phyloP scores from a whole-genome alignment of 2,797 vertebrate genomes.

The Ptychadena robeensis region DNA sequence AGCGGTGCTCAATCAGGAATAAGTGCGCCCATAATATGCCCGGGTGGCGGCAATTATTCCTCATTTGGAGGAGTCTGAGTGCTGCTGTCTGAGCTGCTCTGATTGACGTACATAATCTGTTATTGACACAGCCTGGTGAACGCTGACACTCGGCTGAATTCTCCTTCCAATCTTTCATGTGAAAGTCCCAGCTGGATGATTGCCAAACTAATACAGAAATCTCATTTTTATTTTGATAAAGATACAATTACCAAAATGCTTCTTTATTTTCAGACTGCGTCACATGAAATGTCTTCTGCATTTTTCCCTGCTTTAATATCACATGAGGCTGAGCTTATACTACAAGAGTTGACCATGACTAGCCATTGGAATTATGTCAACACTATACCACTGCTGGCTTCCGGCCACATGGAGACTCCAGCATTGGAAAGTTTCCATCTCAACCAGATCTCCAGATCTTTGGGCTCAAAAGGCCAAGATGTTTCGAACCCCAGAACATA shows the following conservation, averaged over 20 bases:
- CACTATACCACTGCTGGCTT: too few species aligned
- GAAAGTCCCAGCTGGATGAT: background rate
- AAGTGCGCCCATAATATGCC: background rate
- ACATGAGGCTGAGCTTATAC: too few species aligned
- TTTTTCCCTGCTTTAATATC: too few species aligned
- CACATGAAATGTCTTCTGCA: background rate
- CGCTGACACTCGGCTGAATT: background rate
- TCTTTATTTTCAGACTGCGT: background rate
- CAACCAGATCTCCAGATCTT: too few species aligned
- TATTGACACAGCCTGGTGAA: background rate
- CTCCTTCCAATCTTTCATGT: background rate
- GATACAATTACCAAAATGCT: background rate
- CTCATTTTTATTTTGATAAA: background rate
- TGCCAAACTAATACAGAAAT: background rate
- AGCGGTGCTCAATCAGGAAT: background rate
- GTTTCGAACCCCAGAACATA: too few species aligned
- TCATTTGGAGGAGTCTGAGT: constrained; percentile 6
- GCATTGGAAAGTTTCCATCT: too few species aligned
- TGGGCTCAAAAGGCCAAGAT: too few species aligned
- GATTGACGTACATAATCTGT: constrained; percentile 5
- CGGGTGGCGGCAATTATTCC: constrained; percentile 8
- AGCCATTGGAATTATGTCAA: too few species aligned
- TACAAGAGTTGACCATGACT: too few species aligned
- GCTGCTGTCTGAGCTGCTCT: background rate
- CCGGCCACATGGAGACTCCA: too few species aligned